These are phyloP conservation scores for Nymphalis urticae DNA, from an alignment of 2,888 invertebrate genomes.

Conservation along the genomic window DNA sequence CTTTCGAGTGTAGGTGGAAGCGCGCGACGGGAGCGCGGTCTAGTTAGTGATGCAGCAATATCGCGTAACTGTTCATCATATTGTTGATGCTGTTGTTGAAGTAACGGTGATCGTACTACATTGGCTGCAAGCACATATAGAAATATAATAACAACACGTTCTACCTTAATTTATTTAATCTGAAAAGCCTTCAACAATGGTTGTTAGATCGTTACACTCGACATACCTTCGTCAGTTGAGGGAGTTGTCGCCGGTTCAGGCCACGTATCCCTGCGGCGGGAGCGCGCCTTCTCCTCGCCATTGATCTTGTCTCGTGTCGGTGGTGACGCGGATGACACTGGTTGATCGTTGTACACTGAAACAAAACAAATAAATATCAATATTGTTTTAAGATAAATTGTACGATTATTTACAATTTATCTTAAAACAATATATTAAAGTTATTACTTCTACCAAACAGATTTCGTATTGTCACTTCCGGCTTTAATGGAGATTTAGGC, in stretches of 20 bases:
- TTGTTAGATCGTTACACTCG: no score
- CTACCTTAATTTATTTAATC: not conserved
- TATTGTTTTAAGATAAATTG: not conserved
- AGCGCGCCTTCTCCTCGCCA: constrained; percentile 87
- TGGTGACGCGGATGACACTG: constrained; percentile 89
- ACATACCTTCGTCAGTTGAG: constrained; percentile 61
- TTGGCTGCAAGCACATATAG: constrained; percentile 47
- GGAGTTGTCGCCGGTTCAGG: constrained; percentile 61
- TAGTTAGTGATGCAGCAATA: constrained; percentile 90
- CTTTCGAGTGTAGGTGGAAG: constrained; percentile 80
- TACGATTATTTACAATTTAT: no score
- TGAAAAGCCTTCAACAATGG: no score
- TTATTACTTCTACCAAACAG: no score
- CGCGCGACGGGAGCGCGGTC: constrained; percentile 83
- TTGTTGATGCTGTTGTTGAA: constrained; percentile 75
- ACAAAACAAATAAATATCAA: constrained; percentile 23
- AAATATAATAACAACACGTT: not conserved
- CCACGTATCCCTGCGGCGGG: constrained; percentile 78
- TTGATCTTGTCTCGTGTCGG: constrained; percentile 90
- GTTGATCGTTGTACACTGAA: constrained; percentile 84
- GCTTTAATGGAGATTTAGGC: no score
- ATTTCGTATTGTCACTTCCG: no score
- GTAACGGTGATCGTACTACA: constrained; percentile 66
- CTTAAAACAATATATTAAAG: no score
- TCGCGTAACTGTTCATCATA: constrained; percentile 89